Percentiles rank a stretch among this genome's conserved stretches.
Evolutionary conservation across 2,797 vertebrate species (phyloP).

Genomic region (Chromobotia macracanthus): DNA sequence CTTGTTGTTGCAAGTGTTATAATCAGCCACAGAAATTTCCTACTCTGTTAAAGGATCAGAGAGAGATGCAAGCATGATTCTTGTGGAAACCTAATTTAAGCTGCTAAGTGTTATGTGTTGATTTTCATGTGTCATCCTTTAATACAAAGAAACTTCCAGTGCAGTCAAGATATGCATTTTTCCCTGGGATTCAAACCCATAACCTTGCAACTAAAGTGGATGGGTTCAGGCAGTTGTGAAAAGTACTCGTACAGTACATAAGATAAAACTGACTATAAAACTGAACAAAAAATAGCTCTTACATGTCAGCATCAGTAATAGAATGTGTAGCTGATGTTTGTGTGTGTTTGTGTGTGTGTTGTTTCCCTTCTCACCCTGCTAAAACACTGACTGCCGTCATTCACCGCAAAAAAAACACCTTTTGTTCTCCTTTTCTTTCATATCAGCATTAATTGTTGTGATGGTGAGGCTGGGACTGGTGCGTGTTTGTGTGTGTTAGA

Average conservation of each 20-base stretch:
- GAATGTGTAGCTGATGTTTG: constrained; percentile 10
- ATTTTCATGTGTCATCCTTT: no score
- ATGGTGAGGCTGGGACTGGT: constrained; percentile 30
- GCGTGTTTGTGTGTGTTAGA: constrained; percentile 24
- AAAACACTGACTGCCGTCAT: constrained; percentile 14
- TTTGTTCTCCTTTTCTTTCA: constrained; percentile 36
- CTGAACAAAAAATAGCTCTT: neutral
- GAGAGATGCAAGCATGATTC: no score
- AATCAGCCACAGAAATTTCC: no score
- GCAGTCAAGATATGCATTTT: neutral
- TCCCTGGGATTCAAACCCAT: neutral
- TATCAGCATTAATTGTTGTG: constrained; percentile 35
- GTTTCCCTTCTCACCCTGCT: neutral
- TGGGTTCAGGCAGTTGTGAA: neutral
- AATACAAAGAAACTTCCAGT: no score
- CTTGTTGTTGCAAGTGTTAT: no score
- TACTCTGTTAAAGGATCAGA: no score
- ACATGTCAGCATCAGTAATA: neutral
- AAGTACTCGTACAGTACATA: neutral
- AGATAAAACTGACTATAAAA: constrained; percentile 11
- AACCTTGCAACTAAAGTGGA: neutral
- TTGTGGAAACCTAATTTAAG: no score
- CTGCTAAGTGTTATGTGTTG: neutral
- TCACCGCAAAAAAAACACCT: neutral
- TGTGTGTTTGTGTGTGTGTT: constrained; percentile 6